These are phyloP conservation scores for Anguilla marmorata DNA, from an alignment of 2,797 vertebrate species.

Conservation along the genomic window DNA sequence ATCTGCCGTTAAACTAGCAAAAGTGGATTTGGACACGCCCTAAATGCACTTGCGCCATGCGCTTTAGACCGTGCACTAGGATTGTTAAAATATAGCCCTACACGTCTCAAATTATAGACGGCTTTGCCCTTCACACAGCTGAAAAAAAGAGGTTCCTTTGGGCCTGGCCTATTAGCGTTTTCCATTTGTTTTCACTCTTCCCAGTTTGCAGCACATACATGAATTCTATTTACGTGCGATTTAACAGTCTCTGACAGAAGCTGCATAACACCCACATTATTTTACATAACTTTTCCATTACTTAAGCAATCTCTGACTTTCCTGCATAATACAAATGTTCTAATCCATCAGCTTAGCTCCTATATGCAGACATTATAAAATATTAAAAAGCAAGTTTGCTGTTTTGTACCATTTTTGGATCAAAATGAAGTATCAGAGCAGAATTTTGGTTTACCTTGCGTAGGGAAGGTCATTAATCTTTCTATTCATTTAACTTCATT, in stretches of 20 bases:
- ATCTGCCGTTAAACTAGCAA: too few species aligned
- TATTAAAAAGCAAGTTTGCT: not conserved
- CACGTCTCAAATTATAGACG: too few species aligned
- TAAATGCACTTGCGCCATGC: too few species aligned
- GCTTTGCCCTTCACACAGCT: too few species aligned
- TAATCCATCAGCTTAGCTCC: not conserved
- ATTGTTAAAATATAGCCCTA: too few species aligned
- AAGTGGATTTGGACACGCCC: too few species aligned
- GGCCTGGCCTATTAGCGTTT: too few species aligned
- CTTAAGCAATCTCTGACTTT: not conserved
- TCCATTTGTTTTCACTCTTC: not conserved
- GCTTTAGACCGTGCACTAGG: too few species aligned
- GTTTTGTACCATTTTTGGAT: not conserved
- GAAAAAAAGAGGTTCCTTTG: too few species aligned
- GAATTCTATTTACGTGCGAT: not conserved
- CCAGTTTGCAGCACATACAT: not conserved
- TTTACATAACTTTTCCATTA: slow-evolving; percentile 9
- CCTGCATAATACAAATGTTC: not conserved
- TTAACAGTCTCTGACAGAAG: not conserved
- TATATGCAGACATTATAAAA: not conserved
- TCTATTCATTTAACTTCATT: not conserved
- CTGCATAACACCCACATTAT: not conserved
- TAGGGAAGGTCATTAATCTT: not conserved
- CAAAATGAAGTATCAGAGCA: not conserved
- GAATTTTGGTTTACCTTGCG: not conserved